A percentile compares a stretch with the other conserved stretches of the same genome.
Evolutionary conservation across 2,113 vertebrate species (phyloP).

Genomic region (Rhombomys opimus): DNA sequence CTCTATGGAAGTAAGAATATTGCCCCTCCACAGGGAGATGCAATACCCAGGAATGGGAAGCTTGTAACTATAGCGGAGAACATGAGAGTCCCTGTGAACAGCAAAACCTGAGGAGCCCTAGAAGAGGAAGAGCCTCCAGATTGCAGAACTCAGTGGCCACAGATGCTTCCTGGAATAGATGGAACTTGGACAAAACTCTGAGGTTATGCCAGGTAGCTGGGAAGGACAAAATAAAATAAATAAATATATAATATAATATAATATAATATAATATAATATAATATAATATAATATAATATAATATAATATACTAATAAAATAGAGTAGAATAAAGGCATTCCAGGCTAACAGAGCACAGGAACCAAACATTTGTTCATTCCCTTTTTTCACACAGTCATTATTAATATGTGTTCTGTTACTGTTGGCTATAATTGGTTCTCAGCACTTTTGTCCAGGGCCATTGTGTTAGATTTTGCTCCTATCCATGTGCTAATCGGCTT

Average conservation of each 20-base stretch:
- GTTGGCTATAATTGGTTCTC: background rate
- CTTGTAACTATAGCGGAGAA: background rate
- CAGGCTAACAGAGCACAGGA: background rate
- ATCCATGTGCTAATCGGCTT: background rate
- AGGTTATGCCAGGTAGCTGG: background rate
- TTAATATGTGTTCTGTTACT: background rate
- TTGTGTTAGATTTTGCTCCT: background rate
- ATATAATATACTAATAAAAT: background rate
- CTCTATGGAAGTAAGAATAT: background rate
- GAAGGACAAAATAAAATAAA: background rate
- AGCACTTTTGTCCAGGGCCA: background rate
- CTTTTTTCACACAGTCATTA: background rate
- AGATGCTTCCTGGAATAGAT: background rate
- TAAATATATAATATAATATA: background rate
- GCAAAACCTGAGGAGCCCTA: background rate
- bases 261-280: background rate
- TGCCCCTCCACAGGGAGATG: background rate
- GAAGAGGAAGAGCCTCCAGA: background rate
- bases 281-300: background rate
- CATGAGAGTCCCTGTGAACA: background rate
- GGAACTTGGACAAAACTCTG: background rate
- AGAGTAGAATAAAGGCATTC: background rate
- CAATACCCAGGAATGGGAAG: background rate
- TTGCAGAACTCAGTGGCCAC: accelerated
- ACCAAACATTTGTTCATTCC: background rate